Percentiles rank a stretch among this genome's conserved stretches.
These are phyloP conservation scores for Homalodisca vitripennis DNA, from an alignment of 1,140 invertebrate genomes.

Conservation along the genomic window DNA sequence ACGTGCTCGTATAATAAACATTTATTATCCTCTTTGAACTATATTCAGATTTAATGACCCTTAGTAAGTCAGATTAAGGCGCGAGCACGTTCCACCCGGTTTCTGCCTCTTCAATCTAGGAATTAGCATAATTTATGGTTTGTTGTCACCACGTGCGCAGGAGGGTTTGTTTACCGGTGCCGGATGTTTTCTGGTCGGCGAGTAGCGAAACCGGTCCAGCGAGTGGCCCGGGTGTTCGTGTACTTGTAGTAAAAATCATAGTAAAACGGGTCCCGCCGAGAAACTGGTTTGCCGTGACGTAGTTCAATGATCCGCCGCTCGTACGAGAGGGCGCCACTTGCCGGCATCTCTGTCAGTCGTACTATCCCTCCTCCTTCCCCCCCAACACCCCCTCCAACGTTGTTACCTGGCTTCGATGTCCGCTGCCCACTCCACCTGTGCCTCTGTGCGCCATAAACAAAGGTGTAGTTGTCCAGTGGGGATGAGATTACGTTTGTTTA, in stretches of 20 bases:
- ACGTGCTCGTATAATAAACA: too few relatives aligned
- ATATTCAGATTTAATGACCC: too few relatives aligned
- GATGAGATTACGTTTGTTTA: constrained; percentile 27
- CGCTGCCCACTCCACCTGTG: not conserved
- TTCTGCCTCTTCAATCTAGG: not conserved
- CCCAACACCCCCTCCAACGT: not conserved
- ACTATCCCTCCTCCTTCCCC: not conserved
- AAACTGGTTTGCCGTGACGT: too few relatives aligned
- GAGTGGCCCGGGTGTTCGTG: not conserved
- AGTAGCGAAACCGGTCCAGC: constrained; percentile 4
- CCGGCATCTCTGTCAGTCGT: not conserved
- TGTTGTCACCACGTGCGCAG: constrained; percentile 1
- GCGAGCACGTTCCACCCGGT: not conserved
- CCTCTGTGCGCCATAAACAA: constrained; percentile 28
- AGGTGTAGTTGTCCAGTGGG: constrained; percentile 12
- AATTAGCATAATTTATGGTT: constrained; percentile 5
- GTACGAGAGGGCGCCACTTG: not conserved
- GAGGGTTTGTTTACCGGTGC: constrained; percentile 7
- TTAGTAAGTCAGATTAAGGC: not conserved
- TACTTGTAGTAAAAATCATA: constrained; percentile 32
- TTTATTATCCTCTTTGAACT: too few relatives aligned
- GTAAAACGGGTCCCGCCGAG: constrained; percentile 31
- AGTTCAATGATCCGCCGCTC: not conserved
- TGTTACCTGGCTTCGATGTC: constrained; percentile 9
- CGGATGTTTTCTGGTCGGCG: not conserved